Conservation (phyloP, 2,888 invertebrate species). For the Microdon myrmicae region DNA sequence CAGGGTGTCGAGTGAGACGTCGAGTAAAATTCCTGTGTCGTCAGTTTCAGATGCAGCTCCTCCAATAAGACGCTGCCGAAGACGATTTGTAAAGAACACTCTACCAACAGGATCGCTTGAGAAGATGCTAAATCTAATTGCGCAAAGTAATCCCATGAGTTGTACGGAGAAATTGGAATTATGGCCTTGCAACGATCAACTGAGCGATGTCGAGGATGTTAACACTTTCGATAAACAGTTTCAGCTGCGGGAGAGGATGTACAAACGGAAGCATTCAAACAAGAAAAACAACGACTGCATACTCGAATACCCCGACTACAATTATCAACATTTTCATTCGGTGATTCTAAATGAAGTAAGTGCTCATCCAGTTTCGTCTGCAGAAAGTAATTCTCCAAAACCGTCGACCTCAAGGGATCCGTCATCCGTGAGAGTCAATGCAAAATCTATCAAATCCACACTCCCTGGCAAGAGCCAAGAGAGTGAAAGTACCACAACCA, state of each 20-base stretch:
- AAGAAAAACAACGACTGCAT: slow-evolving; percentile 36
- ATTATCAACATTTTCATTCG: slow-evolving; percentile 54
- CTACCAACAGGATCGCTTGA: slow-evolving; percentile 61
- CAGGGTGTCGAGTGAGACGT: slow-evolving; percentile 56
- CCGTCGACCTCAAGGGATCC: slow-evolving; percentile 47
- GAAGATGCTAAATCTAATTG: slow-evolving; percentile 58
- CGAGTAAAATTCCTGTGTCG: slow-evolving; percentile 64
- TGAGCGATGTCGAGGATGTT: slow-evolving; percentile 63
- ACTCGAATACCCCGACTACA: slow-evolving; percentile 29
- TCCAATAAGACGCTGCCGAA: slow-evolving; percentile 55
- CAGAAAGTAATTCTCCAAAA: slow-evolving; percentile 20
- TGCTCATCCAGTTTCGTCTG: slow-evolving; percentile 5
- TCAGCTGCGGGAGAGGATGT: slow-evolving; percentile 53
- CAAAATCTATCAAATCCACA: neutral
- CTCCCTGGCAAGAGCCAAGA: slow-evolving; percentile 3
- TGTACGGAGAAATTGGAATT: slow-evolving; percentile 58
- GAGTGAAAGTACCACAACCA: slow-evolving; percentile 39
- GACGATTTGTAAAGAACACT: slow-evolving; percentile 60
- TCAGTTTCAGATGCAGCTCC: slow-evolving; percentile 59
- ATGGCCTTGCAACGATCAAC: slow-evolving; percentile 59
- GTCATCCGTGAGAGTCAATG: neutral
- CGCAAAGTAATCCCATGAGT: slow-evolving; percentile 59
- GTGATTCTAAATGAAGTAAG: slow-evolving; percentile 51
- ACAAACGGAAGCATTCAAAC: slow-evolving; percentile 7
- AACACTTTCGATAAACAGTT: slow-evolving; percentile 60